Conservation (phyloP, 2,797 vertebrate species). For the Gadopsis marmoratus region DNA sequence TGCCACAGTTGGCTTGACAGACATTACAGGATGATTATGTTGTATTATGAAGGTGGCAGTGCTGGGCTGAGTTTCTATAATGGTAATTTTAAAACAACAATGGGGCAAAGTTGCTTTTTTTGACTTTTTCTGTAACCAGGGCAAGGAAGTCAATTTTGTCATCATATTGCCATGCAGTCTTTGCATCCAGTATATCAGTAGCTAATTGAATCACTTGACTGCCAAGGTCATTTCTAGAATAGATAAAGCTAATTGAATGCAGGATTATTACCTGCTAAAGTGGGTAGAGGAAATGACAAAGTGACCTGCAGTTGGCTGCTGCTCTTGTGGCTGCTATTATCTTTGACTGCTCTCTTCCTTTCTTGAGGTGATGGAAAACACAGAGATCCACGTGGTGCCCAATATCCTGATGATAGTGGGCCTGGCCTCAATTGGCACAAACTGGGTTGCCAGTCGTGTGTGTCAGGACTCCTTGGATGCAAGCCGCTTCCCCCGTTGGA, state of each 20-base stretch:
- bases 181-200: constrained; percentile 33
- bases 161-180: constrained; percentile 33
- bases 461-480: constrained; percentile 96
- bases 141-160: constrained; percentile 45
- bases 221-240: constrained; percentile 45
- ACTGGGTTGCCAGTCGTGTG: constrained; percentile 92
- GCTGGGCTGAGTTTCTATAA: constrained; percentile 3
- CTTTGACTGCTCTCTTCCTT: constrained; percentile 43
- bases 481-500: constrained; percentile 92
- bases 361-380: constrained; percentile 92
- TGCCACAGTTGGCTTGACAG: not conserved
- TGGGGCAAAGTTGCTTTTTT: constrained; percentile 33
- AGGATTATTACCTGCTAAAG: constrained; percentile 57
- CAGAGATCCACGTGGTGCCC: constrained; percentile 96
- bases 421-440: constrained; percentile 91
- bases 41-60: not conserved
- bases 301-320: constrained; percentile 32
- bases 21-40: constrained; percentile 8
- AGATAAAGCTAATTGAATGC: constrained; percentile 60
- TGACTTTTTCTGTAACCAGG: constrained; percentile 43
- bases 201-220: constrained; percentile 58
- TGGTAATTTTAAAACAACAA: constrained; percentile 48
- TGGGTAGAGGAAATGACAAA: constrained; percentile 51
- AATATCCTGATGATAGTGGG: constrained; percentile 95
- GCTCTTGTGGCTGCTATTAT: constrained; percentile 14